Conservation (phyloP, 1,140 invertebrate species). For the Cyphomyrmex costatus region DNA sequence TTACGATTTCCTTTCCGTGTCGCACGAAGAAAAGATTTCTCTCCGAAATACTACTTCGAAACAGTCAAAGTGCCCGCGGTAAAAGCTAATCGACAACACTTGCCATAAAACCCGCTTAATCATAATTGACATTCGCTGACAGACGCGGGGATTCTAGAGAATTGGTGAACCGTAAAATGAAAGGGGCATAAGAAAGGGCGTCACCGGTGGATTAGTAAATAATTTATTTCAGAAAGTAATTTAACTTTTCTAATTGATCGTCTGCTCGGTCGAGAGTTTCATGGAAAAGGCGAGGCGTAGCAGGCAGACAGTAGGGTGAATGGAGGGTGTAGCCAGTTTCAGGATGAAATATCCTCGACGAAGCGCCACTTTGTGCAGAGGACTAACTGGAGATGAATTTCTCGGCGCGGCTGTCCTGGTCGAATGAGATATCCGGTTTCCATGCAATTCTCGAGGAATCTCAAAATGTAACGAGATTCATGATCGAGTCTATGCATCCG, state of each 20-base stretch:
- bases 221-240: slow-evolving; percentile 81
- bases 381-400: slow-evolving; percentile 71
- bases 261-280: slow-evolving; percentile 61
- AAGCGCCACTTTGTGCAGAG: slow-evolving; percentile 66
- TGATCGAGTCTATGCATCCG: slow-evolving; percentile 48
- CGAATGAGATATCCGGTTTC: slow-evolving; percentile 68
- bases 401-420: slow-evolving; percentile 21
- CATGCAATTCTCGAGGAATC: slow-evolving; percentile 63
- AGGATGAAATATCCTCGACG: slow-evolving; percentile 69
- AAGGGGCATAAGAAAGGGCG: slow-evolving; percentile 3
- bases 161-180: slow-evolving; percentile 24
- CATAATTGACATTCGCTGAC: slow-evolving; percentile 46
- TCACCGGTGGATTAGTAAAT: slow-evolving; percentile 74
- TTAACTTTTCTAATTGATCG: slow-evolving; percentile 82
- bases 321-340: slow-evolving; percentile 54
- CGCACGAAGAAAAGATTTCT: not conserved
- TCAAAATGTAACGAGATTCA: slow-evolving; percentile 59
- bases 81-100: slow-evolving; percentile 6
- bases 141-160: slow-evolving; percentile 5
- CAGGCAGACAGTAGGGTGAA: slow-evolving; percentile 51
- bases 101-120: slow-evolving; percentile 13
- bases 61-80: not conserved
- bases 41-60: not conserved
- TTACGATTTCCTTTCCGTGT: not conserved
- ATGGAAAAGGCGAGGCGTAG: slow-evolving; percentile 41